Evolutionary conservation across 1,140 invertebrate species (phyloP), one percentile per base, ranked within the genome.

Genomic region (Pemphigus obesinymphae): DNA sequence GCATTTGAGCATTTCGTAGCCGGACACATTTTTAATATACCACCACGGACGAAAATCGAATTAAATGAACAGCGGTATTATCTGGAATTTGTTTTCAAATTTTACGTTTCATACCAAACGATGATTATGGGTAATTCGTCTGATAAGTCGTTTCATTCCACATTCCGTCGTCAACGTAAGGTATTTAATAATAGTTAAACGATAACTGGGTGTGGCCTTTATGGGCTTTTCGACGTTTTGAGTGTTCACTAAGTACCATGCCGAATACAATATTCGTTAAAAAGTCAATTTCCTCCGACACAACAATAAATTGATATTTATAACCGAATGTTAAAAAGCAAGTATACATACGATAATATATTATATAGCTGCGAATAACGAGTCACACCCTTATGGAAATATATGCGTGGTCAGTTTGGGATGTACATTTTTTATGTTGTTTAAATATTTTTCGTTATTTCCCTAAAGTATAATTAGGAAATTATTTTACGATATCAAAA

Each of bases 101-200:
- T 50, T 20, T 11, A 48, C 15, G 48, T 63, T 50, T 20, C 2
- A 15, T 3, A 20, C 2, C 43, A 7, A 68, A 68, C 10, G 58
- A 31, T 5, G 34, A 63, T 23, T 23, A 29, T 26, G 26, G 58
- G 58, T 31, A 61, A 17, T 68, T 40, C 31, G 63, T 23, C 13
- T n/a, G n/a, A 20, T n/a, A 23, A 37, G 63, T 68, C 63, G 34
- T 68, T 68, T 68, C n/a, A 68, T 10, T 17, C 10, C 10, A 68
- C 29, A 45, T 68, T 26, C 63, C 61, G 20, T 29, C 53, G 23
- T 61, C 31, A 34, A 68, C 34, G 31, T 23, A 68, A 68, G 31
- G 63, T 34, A 68, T 68, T 68, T 37, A 7, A 37, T 68, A 68
- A 68, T 68, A 68, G 63, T 37, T 37, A 23, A 68, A 37, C 61